Evolutionary conservation across 2,888 invertebrate species (phyloP).

Genomic region (Octonoba sinensis): DNA sequence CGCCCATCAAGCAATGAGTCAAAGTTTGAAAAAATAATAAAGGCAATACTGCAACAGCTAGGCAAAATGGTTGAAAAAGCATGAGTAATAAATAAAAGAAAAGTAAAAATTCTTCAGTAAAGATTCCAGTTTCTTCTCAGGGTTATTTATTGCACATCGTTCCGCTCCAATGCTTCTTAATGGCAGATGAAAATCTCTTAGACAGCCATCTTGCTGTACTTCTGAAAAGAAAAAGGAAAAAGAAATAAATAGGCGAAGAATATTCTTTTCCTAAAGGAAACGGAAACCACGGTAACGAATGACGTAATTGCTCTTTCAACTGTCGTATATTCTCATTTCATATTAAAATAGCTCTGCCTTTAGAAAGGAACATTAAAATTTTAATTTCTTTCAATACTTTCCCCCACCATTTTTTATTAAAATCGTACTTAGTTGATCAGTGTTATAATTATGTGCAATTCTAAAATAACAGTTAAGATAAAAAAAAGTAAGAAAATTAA

Average conservation of each 20-base stretch:
- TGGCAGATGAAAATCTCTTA: conserved; percentile 37
- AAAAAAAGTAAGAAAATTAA: too few relatives aligned
- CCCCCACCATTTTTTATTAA: too few relatives aligned
- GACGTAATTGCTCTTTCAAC: background rate
- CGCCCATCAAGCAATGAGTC: conserved; percentile 32
- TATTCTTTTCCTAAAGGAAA: too few relatives aligned
- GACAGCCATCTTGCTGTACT: conserved; percentile 21
- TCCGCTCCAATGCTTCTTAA: conserved; percentile 36
- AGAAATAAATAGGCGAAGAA: background rate
- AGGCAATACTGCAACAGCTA: conserved; percentile 7
- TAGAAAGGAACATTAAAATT: too few relatives aligned
- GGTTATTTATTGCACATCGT: conserved; percentile 33
- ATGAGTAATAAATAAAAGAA: conserved; percentile 2
- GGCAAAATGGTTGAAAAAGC: conserved; percentile 36
- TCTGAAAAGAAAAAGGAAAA: conserved; percentile 25
- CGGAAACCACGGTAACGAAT: background rate
- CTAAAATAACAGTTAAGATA: too few relatives aligned
- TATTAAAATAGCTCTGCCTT: too few relatives aligned
- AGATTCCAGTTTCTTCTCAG: conserved; percentile 12
- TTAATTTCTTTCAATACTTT: too few relatives aligned
- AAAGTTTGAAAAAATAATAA: conserved; percentile 23
- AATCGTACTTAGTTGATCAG: too few relatives aligned
- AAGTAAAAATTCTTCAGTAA: conserved; percentile 1
- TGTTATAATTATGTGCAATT: too few relatives aligned
- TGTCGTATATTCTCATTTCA: background rate